Conservation (phyloP, 1,140 invertebrate genomes). For the Papilio dardanus region DNA sequence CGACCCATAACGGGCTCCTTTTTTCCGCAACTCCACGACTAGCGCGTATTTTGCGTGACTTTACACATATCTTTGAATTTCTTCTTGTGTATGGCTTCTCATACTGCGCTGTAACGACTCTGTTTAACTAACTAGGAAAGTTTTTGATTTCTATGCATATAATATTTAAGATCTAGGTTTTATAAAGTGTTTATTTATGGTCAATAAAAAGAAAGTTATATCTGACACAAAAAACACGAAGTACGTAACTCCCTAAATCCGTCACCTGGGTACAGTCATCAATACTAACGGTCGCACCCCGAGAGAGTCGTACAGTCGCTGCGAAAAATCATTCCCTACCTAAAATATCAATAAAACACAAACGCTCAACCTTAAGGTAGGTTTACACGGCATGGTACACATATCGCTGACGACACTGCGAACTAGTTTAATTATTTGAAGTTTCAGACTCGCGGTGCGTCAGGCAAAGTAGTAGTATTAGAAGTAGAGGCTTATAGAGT, state of each 20-base stretch:
- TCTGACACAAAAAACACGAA: not conserved
- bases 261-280: slow-evolving; percentile 58
- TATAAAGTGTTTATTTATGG: not conserved
- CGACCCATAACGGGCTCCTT: too few relatives aligned
- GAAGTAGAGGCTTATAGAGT: too few relatives aligned
- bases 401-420: too few relatives aligned
- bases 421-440: too few relatives aligned
- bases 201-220: not conserved
- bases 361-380: slow-evolving; percentile 43
- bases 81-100: too few relatives aligned
- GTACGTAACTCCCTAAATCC: slow-evolving; percentile 47
- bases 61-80: too few relatives aligned
- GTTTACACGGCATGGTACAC: not conserved
- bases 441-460: too few relatives aligned
- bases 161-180: not conserved
- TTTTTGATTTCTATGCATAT: not conserved
- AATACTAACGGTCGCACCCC: slow-evolving; percentile 70
- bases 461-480: too few relatives aligned
- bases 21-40: too few relatives aligned
- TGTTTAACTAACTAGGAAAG: not conserved
- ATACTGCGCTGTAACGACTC: too few relatives aligned
- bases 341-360: slow-evolving; percentile 82
- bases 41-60: too few relatives aligned
- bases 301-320: slow-evolving; percentile 68
- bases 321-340: slow-evolving; percentile 77